These are phyloP conservation scores for Drosophila prostipennis DNA, from an alignment of 2,888 invertebrate species.

Conservation along the genomic window DNA sequence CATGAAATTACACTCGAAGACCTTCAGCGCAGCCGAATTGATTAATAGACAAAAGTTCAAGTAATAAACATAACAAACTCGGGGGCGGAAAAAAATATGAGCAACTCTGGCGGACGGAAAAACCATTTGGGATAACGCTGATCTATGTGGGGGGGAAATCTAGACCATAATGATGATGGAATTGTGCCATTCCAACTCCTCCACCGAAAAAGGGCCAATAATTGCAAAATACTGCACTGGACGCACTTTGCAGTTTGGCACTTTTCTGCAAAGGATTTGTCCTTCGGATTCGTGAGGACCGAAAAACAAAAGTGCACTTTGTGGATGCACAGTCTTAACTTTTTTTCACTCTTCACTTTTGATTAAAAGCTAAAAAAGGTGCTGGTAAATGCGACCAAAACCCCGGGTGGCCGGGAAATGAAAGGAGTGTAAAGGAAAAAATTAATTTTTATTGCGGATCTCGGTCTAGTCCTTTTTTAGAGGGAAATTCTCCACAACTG, in stretches of 20 bases:
- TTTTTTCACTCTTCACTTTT: too few species aligned
- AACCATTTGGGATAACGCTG: constrained; percentile 25
- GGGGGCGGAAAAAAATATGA: constrained; percentile 6
- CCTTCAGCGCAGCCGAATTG: constrained; percentile 10
- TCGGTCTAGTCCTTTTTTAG: background rate
- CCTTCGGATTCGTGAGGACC: background rate
- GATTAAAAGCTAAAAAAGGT: background rate
- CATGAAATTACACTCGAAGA: constrained; percentile 48
- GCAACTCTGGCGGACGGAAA: constrained; percentile 20
- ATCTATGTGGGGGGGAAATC: constrained; percentile 8
- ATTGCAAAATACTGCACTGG: constrained; percentile 25
- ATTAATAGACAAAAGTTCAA: constrained; percentile 35
- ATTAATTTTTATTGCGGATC: background rate
- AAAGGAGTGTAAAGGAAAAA: background rate
- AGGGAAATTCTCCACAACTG: background rate
- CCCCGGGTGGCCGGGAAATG: background rate
- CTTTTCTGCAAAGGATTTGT: background rate
- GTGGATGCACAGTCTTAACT: background rate
- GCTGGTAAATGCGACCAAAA: background rate
- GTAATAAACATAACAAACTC: constrained; percentile 30
- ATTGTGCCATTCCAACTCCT: background rate
- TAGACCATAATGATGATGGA: constrained; percentile 32
- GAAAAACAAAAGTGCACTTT: background rate
- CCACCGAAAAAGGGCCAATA: constrained; percentile 3
- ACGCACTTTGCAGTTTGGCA: background rate